Conservation (phyloP, 2,888 invertebrate species). For the Cephus spinipes region DNA sequence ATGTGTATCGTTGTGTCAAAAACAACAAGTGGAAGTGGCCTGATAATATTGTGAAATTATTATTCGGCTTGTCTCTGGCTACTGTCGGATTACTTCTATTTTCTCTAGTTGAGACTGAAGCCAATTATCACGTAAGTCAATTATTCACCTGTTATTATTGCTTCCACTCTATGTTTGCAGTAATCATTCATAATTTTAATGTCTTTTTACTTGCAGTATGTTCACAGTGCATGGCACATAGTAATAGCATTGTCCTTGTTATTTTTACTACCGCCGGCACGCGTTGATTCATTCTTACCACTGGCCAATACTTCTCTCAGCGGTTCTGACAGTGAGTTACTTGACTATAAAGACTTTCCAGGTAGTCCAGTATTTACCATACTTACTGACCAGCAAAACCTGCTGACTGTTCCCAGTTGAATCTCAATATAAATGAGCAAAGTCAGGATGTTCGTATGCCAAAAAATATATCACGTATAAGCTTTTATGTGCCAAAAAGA, state of each 20-base stretch:
- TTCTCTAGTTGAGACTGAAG: slow-evolving; percentile 71
- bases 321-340: slow-evolving; percentile 45
- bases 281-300: slow-evolving; percentile 19
- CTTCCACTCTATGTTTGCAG: not conserved
- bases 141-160: not conserved
- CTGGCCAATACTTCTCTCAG: slow-evolving; percentile 22
- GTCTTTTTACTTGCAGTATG: slow-evolving; percentile 63
- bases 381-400: slow-evolving; percentile 32
- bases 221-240: slow-evolving; percentile 74
- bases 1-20: slow-evolving; percentile 44
- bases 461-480: slow-evolving; percentile 34
- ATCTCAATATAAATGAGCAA: slow-evolving; percentile 10
- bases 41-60: slow-evolving; percentile 45
- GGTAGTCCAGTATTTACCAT: slow-evolving; percentile 50
- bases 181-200: not conserved
- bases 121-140: slow-evolving; percentile 68
- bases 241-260: slow-evolving; percentile 71
- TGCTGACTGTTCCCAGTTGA: slow-evolving; percentile 38
- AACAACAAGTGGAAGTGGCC: slow-evolving; percentile 45
- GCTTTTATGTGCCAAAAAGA: slow-evolving; percentile 41
- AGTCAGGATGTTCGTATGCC: slow-evolving; percentile 24
- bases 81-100: slow-evolving; percentile 69
- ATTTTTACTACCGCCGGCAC: slow-evolving; percentile 68
- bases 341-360: slow-evolving; percentile 44
- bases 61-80: slow-evolving; percentile 69